Percentiles rank a stretch among this genome's conserved stretches.
These are phyloP conservation scores for Ailuropoda melanoleuca DNA, from an alignment of 2,113 vertebrate species.

Conservation along the genomic window DNA sequence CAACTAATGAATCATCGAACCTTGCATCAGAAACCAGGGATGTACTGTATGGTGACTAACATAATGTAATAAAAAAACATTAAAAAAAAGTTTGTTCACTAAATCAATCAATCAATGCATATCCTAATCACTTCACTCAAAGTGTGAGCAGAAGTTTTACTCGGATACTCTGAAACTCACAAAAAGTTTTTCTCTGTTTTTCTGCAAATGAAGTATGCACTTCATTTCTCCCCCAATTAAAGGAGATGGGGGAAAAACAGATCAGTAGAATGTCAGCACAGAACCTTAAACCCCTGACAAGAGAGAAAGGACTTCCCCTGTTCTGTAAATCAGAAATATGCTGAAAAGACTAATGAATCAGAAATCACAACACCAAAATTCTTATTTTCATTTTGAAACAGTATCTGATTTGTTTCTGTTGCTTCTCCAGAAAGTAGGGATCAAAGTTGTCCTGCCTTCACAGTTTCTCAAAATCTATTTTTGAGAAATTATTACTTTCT, in stretches of 20 bases:
- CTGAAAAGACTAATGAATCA: not conserved
- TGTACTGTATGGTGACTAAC: too few relatives aligned
- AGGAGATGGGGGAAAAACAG: not conserved
- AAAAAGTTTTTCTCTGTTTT: not conserved
- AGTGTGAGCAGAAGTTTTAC: not conserved
- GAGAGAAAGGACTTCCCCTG: not conserved
- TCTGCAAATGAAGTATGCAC: not conserved
- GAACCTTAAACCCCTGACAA: not conserved
- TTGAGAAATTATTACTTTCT: not conserved
- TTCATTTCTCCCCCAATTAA: not conserved
- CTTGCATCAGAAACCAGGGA: too few relatives aligned
- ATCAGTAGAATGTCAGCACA: not conserved
- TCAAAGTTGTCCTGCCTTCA: not conserved
- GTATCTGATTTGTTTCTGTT: not conserved
- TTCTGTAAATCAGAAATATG: not conserved
- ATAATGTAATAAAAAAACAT: too few relatives aligned
- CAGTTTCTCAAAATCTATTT: not conserved
- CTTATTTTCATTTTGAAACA: not conserved
- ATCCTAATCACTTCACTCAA: not conserved
- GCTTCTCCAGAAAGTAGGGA: not conserved
- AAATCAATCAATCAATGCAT: not conserved
- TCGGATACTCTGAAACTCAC: not conserved
- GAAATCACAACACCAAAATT: not conserved
- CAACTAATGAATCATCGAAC: too few relatives aligned
- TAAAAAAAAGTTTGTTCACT: not conserved